These are phyloP conservation scores for Eupristina koningsbergeri DNA, from an alignment of 1,140 invertebrate genomes.

Conservation along the genomic window DNA sequence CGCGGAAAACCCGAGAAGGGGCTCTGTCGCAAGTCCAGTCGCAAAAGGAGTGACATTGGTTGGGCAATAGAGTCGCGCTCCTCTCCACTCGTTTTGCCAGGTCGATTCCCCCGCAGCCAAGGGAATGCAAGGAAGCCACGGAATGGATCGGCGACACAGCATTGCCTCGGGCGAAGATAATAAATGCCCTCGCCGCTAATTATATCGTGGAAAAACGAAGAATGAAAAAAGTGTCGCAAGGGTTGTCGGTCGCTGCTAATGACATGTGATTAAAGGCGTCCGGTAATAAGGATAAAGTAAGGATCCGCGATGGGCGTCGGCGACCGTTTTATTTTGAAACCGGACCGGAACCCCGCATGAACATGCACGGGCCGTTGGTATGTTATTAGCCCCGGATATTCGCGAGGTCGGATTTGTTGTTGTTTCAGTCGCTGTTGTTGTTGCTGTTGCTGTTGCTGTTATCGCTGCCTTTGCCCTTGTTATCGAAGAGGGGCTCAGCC, in stretches of 20 bases:
- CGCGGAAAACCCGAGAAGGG: background rate
- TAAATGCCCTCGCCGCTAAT: background rate
- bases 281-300: background rate
- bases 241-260: conserved; percentile 24
- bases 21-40: background rate
- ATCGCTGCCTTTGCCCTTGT: background rate
- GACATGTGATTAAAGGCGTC: conserved; percentile 9
- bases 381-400: conserved; percentile 40
- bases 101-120: background rate
- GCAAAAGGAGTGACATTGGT: background rate
- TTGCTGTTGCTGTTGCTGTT: no score
- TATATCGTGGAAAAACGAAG: background rate
- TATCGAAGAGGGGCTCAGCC: background rate
- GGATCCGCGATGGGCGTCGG: background rate
- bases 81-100: background rate
- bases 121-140: background rate
- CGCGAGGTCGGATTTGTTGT: conserved; percentile 22
- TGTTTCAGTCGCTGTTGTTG: no score
- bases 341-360: conserved; percentile 3
- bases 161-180: background rate
- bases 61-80: background rate
- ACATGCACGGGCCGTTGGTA: background rate
- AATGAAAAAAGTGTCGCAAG: conserved; percentile 16
- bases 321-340: background rate
- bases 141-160: background rate